Base-by-base conservation (phyloP, 2,113 vertebrate species). In the Anolis carolinensis region DNA sequence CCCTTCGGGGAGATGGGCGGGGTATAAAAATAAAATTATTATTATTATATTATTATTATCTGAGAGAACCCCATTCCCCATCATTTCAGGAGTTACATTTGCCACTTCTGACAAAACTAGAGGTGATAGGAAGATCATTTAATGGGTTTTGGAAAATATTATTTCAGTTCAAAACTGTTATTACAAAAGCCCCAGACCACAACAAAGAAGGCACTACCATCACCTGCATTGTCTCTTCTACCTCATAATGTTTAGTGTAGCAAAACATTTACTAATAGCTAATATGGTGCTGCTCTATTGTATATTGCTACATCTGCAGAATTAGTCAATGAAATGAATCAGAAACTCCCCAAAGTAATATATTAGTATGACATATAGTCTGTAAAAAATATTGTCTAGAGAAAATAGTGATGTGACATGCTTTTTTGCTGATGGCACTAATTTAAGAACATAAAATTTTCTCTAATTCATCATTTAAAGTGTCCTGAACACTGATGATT, bases 371-470 rank as follows among this genome's bases (percentile, higher is more conserved):
- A 79, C 52, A 39, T 21, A 73, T 59, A 34, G 23, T 78, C 52
- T 55, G 8, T 55, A 10, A 55, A 2, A 55, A 59, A 59, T 16
- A 59, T 59, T 59, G 55, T 59, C 14, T 59, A 59, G 18, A 59
- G 39, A 55, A 55, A 55, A 55, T 55, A 55, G n/a, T 59, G n/a
- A 78, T 21, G 20, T 59, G 50, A 78, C 18, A 39, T 8, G 20
- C 55, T 59, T 34, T 68, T 85, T 91, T 89, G 81, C 71, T 82
- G 86, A 90, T 90, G 74, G 93, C 91, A 91, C 92, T 85, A 89
- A 68, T 63, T 93, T 85, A 93, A 95, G 89, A 44, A 70, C 74
- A 92, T 44, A 52, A 52, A 73, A 80, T 81, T 92, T 91, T 91
- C 89, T 77, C 71, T 72, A 80, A 90, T 83, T 86, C 14, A 59